phyloP scores from a whole-genome alignment of 1,140 invertebrate species.

The Bathynomus jamesi region DNA sequence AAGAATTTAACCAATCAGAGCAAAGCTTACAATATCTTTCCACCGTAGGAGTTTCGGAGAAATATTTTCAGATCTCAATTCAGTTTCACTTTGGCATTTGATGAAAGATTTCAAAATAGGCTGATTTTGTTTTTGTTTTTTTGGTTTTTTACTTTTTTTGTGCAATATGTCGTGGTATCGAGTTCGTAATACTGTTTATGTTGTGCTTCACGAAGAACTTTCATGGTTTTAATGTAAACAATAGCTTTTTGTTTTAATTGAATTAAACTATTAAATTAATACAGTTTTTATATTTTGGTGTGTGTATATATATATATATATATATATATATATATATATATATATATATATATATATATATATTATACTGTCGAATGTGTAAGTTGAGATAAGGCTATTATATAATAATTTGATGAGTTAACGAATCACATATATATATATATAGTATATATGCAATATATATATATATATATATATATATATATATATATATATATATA shows the following conservation, averaged over 20 bases:
- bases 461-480: conserved; percentile 3
- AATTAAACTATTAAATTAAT: background rate
- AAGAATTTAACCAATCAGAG: background rate
- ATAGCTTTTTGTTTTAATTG: too few relatives aligned
- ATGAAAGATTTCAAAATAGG: background rate
- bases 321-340: background rate
- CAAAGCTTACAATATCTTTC: background rate
- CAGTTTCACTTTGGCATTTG: background rate
- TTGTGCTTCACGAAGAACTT: too few relatives aligned
- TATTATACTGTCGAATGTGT: too few relatives aligned
- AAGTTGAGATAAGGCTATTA: too few relatives aligned
- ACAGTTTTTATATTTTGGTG: background rate
- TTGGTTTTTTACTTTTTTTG: too few relatives aligned
- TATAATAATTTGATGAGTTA: too few relatives aligned
- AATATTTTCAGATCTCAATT: background rate
- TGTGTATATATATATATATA: background rate
- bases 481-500: conserved; percentile 3
- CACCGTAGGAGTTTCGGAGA: background rate
- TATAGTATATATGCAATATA: background rate
- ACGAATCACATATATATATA: background rate
- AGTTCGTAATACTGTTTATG: too few relatives aligned
- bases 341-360: background rate
- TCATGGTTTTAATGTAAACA: too few relatives aligned
- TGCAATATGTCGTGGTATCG: too few relatives aligned
- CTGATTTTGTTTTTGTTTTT: too few relatives aligned